phyloP scores from a whole-genome alignment of 64 coral and sea anemone genomes.

The Hydrozoanthus tunicans region DNA sequence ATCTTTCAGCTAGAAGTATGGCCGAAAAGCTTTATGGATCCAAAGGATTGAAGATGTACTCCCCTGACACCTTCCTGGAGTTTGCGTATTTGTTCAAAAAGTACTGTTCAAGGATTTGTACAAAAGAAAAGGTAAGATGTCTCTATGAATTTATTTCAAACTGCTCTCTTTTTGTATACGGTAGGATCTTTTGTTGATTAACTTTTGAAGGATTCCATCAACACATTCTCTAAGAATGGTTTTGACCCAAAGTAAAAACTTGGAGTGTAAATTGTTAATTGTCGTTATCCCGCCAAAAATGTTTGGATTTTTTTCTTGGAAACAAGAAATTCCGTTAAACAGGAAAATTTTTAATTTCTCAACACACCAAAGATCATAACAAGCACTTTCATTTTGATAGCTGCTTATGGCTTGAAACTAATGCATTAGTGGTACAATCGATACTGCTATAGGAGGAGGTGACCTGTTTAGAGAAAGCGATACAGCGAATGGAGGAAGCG shows the following conservation, averaged over 20 bases:
- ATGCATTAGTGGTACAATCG: background rate
- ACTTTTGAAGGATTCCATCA: no score
- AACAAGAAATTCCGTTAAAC: no score
- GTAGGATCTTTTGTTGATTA: background rate
- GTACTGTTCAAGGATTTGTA: slow-evolving; percentile 69
- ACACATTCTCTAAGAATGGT: no score
- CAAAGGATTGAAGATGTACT: slow-evolving; percentile 72
- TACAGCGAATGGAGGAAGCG: slow-evolving; percentile 84
- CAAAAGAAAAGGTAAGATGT: slow-evolving; percentile 76
- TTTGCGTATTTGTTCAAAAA: slow-evolving; percentile 88
- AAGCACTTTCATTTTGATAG: no score
- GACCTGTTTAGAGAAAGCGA: slow-evolving; percentile 64
- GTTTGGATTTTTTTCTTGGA: no score
- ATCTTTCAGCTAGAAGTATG: slow-evolving; percentile 77
- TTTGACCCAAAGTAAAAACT: no score
- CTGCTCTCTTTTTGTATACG: background rate
- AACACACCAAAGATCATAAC: no score
- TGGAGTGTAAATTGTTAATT: no score
- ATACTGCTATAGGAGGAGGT: slow-evolving; percentile 59
- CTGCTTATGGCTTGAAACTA: background rate
- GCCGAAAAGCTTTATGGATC: slow-evolving; percentile 63
- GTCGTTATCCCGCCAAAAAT: no score
- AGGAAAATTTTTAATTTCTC: no score
- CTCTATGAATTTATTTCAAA: background rate
- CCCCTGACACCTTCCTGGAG: slow-evolving; percentile 81